These are phyloP conservation scores for Misgurnus mizolepis DNA, from an alignment of 2,113 vertebrate species.

Conservation along the genomic window DNA sequence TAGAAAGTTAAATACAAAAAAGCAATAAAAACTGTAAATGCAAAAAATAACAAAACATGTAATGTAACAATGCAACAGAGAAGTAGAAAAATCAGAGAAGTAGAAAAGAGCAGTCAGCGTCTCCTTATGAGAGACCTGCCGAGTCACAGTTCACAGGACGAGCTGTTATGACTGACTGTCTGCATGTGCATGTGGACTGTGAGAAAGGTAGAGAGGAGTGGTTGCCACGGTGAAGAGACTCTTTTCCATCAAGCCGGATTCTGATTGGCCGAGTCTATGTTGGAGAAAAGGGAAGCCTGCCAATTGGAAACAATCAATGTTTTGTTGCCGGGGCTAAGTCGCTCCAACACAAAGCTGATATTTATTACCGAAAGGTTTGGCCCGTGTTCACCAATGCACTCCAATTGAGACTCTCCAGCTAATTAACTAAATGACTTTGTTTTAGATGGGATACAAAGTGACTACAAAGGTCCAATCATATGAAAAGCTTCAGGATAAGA, in stretches of 20 bases:
- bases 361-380: constrained; percentile 60
- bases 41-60: not conserved
- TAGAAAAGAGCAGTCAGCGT: constrained; percentile 18
- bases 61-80: not conserved
- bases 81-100: not conserved
- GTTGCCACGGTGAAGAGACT: constrained; percentile 72
- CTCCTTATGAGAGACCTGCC: constrained; percentile 38
- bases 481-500: not conserved
- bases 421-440: not conserved
- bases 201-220: constrained; percentile 61
- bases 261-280: constrained; percentile 66
- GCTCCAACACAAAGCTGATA: constrained; percentile 65
- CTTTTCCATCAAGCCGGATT: constrained; percentile 58
- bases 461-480: too few species aligned
- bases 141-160: constrained; percentile 44
- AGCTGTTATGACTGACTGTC: constrained; percentile 59
- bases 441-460: not conserved
- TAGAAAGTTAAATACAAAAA: too few species aligned
- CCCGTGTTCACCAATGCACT: constrained; percentile 57
- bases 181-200: constrained; percentile 55
- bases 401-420: constrained; percentile 3
- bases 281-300: constrained; percentile 68
- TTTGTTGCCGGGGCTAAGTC: constrained; percentile 75
- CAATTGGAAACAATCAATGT: constrained; percentile 76
- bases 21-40: not conserved